These are phyloP conservation scores for Hyla sarda DNA, from an alignment of 2,113 vertebrate genomes.

Conservation along the genomic window DNA sequence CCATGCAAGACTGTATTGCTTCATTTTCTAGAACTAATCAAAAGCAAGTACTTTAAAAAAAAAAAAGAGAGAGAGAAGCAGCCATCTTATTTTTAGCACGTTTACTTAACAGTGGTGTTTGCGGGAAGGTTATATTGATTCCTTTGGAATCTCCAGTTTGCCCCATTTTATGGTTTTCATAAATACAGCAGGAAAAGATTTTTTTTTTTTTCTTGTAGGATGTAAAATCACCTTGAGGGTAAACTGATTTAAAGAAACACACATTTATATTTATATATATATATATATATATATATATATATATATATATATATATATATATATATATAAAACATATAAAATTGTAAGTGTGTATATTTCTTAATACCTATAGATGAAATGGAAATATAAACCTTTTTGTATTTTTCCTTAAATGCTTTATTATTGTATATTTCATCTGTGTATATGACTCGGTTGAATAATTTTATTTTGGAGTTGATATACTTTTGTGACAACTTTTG, in stretches of 20 bases:
- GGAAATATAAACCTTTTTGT: slow-evolving; percentile 63
- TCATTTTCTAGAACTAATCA: not conserved
- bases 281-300: slow-evolving; percentile 4
- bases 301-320: not conserved
- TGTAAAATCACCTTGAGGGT: slow-evolving; percentile 82
- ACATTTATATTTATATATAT: not conserved
- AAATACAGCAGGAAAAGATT: slow-evolving; percentile 77
- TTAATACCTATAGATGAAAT: slow-evolving; percentile 36
- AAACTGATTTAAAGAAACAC: slow-evolving; percentile 65
- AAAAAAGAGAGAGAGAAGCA: not conserved
- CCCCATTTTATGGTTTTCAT: slow-evolving; percentile 80
- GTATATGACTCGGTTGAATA: slow-evolving; percentile 73
- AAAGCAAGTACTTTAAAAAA: not conserved
- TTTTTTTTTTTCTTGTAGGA: slow-evolving; percentile 84
- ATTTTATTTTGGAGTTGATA: slow-evolving; percentile 59
- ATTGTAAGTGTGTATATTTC: slow-evolving; percentile 25
- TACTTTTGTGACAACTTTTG: slow-evolving; percentile 46
- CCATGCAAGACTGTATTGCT: not conserved
- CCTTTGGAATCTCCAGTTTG: slow-evolving; percentile 83
- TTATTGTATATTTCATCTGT: slow-evolving; percentile 78
- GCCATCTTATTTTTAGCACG: slow-evolving; percentile 44
- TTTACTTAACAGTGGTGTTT: slow-evolving; percentile 77
- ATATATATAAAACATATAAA: not conserved
- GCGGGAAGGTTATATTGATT: slow-evolving; percentile 87
- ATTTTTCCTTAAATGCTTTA: slow-evolving; percentile 70